phyloP scores from a whole-genome alignment of 2,888 invertebrate species.

The Meghimatium bilineatum region DNA sequence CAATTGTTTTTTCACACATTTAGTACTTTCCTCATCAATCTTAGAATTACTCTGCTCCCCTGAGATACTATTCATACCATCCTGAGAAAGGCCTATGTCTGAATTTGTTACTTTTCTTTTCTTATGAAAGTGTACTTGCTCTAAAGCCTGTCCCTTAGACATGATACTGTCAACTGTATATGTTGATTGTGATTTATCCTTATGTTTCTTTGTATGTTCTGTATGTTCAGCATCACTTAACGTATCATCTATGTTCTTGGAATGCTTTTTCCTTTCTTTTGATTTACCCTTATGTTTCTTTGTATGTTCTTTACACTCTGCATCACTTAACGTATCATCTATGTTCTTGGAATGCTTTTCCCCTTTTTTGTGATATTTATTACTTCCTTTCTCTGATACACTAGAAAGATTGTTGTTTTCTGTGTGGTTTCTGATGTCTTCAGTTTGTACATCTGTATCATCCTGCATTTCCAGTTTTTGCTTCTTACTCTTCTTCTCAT shows the following conservation, averaged over 20 bases:
- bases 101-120: not conserved
- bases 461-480: not conserved
- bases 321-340: not conserved
- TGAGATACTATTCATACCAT: not conserved
- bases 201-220: not conserved
- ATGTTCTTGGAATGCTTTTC: not conserved
- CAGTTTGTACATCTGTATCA: not conserved
- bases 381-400: not conserved
- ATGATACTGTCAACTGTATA: not conserved
- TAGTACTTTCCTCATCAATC: not conserved
- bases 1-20: not conserved
- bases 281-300: slow-evolving; percentile 4
- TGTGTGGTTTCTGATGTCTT: not conserved
- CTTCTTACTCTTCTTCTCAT: not conserved
- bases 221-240: not conserved
- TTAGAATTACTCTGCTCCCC: not conserved
- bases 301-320: not conserved
- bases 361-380: not conserved
- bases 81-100: not conserved
- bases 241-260: not conserved
- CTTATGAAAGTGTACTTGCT: not conserved
- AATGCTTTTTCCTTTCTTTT: too few relatives aligned
- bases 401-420: not conserved
- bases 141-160: not conserved
- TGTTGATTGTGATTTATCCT: not conserved